Evolutionary conservation across 2,113 vertebrate species (phyloP).

Genomic region (Cololabis saira): DNA sequence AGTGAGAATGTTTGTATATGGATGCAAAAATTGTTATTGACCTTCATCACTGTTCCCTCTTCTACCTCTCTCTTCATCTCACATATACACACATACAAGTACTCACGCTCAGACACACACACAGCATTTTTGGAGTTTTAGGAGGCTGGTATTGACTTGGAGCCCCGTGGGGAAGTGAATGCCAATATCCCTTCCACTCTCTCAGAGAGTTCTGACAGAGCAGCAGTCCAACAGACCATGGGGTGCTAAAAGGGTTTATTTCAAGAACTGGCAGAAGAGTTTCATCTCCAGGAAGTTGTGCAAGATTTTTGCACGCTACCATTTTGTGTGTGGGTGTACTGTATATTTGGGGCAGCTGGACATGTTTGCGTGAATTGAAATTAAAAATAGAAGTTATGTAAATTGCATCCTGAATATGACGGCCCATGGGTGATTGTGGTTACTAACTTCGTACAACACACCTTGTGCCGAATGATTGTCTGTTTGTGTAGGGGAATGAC

Average conservation of each 20-base stretch:
- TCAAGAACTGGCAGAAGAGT: conserved; percentile 58
- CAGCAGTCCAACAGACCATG: conserved; percentile 57
- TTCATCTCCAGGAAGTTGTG: conserved; percentile 57
- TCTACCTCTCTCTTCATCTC: not conserved
- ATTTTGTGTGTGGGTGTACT: not conserved
- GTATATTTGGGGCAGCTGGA: not conserved
- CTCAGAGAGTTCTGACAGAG: conserved; percentile 59
- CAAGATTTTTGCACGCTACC: conserved; percentile 28
- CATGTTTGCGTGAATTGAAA: not conserved
- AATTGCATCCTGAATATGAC: conserved; percentile 39
- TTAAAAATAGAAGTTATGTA: conserved; percentile 50
- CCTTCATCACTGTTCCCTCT: conserved; percentile 10
- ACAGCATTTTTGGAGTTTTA: conserved; percentile 45
- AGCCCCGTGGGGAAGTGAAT: conserved; percentile 55
- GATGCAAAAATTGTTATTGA: conserved; percentile 26
- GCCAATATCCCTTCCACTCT: conserved; percentile 59
- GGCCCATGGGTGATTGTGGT: conserved; percentile 25
- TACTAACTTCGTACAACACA: conserved; percentile 14
- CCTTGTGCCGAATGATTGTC: conserved; percentile 6
- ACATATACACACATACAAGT: conserved; percentile 8
- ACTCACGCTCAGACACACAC: conserved; percentile 21
- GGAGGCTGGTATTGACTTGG: conserved; percentile 69
- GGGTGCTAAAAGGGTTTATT: conserved; percentile 76
- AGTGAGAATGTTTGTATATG: conserved; percentile 18
- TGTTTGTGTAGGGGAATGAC: not conserved